These are phyloP conservation scores for Oceanodroma tethys DNA, from an alignment of 2,113 vertebrate species.

Conservation along the genomic window DNA sequence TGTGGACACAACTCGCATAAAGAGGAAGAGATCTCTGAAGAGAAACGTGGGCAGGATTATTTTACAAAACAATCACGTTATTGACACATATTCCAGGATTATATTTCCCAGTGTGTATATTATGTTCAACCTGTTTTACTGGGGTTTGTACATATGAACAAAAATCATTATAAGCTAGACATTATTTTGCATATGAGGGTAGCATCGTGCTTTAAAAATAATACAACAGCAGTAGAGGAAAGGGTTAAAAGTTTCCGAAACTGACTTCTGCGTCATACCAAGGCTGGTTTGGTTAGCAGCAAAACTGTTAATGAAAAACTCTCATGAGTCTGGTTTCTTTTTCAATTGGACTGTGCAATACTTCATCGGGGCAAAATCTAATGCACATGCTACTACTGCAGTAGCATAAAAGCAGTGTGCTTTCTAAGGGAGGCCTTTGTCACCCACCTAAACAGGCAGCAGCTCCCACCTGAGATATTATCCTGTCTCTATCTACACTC, in stretches of 20 bases:
- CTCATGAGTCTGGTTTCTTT: neutral
- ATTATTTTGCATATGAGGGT: neutral
- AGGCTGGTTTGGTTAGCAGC: neutral
- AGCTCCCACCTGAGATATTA: neutral
- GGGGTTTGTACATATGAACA: constrained; percentile 85
- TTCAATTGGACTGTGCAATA: neutral
- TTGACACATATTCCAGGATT: constrained; percentile 89
- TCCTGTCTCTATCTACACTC: neutral
- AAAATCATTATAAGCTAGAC: neutral
- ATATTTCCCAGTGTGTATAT: constrained; percentile 89
- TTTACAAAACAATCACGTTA: constrained; percentile 88
- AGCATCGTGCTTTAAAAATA: neutral
- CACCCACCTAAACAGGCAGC: neutral
- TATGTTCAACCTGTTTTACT: constrained; percentile 91
- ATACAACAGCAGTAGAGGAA: neutral
- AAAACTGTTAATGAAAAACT: neutral
- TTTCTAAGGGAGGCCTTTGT: neutral
- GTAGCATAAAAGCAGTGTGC: neutral
- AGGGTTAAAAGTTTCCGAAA: neutral
- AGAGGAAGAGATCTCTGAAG: constrained; percentile 77
- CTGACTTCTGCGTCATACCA: neutral
- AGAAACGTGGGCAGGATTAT: constrained; percentile 80
- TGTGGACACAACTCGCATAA: constrained; percentile 56
- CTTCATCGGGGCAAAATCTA: neutral
- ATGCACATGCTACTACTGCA: neutral